phyloP scores from a whole-genome alignment of 2,888 invertebrate genomes.

The Tridacna crocea region DNA sequence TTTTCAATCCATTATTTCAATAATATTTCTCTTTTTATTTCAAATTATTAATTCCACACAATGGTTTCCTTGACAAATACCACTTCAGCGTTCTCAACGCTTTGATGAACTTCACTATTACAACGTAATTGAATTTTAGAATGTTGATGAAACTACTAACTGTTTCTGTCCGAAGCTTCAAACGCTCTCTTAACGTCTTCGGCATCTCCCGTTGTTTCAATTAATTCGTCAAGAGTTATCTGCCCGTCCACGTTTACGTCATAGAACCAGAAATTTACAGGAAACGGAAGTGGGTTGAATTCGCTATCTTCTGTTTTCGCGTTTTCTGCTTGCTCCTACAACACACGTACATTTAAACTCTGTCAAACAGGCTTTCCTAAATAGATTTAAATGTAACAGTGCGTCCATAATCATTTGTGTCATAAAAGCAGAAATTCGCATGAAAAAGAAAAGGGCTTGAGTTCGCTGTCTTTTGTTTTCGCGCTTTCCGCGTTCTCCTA shows the following conservation, averaged over 20 bases:
- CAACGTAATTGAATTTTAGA: no score
- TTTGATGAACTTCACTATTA: no score
- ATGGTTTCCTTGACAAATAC: no score
- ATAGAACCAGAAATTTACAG: slow-evolving; percentile 39
- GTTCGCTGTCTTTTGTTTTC: slow-evolving; percentile 11
- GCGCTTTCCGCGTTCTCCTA: neutral
- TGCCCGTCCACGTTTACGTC: slow-evolving; percentile 35
- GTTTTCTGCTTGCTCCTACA: neutral
- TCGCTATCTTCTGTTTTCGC: neutral
- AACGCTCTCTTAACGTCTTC: slow-evolving; percentile 44
- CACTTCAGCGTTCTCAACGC: no score
- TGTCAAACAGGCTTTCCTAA: no score
- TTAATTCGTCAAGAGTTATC: slow-evolving; percentile 36
- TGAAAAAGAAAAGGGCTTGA: slow-evolving; percentile 44
- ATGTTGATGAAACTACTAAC: slow-evolving; percentile 29
- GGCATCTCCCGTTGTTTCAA: slow-evolving; percentile 33
- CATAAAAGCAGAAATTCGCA: slow-evolving; percentile 38
- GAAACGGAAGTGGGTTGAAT: slow-evolving; percentile 44
- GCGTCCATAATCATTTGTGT: slow-evolving; percentile 36
- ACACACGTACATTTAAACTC: no score
- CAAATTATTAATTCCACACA: no score
- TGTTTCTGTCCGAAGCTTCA: slow-evolving; percentile 40
- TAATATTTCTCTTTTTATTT: no score
- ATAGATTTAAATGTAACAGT: no score
- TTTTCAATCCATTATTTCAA: no score